Evolutionary conservation across 2,113 vertebrate genomes (phyloP), one percentile per base, ranked within the genome.

Genomic region (Sylvietta virens): DNA sequence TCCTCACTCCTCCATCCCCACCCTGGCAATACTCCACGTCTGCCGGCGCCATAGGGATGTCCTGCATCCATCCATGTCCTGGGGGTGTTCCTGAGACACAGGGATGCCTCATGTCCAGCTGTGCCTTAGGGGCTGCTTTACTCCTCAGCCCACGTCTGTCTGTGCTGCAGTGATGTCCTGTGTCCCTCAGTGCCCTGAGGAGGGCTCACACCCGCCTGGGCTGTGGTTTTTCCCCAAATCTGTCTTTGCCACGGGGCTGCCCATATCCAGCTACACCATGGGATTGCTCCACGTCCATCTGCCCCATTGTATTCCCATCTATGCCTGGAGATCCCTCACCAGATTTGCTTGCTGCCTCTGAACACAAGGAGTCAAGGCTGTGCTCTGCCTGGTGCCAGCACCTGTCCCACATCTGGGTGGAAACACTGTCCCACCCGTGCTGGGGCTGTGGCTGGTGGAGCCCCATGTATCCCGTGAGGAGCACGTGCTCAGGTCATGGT

Each of bases 401-500:
- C 33, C 42, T 39, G 15, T 18, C n/a, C 71, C 33, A 3, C 16
- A 0, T 40, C 9, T 28, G 26, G 19, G 4, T 30, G 22, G 45
- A 20, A 35, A 5, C 16, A 2, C 18, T 57, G 28, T 64, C 20
- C 53, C 44, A 16, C 0, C 35, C 2, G 2, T 35, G 27, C 4
- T 60, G 54, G 72, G 19, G n/a, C 48, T 3, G n/a, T 76, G 53
- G 15, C 53, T 48, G 22, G 18, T 12, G 13, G 7, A 23, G 4
- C 4, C 21, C 28, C 0, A 0, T 20, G 35, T 39, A 12, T 71
- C 35, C 39, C 0, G 0, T 30, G 54, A 67, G 45, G 53, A 85
- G 37, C 27, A 3, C 0, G 0, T 27, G 13, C 13, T 69, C 14
- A 10, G 19, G n/a, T 81, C 1, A 0, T 20, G 39, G 14, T 60